Evolutionary conservation across 1,140 invertebrate species (phyloP), one percentile per base, ranked within the genome.

Genomic region (Tetramorium alpestre): DNA sequence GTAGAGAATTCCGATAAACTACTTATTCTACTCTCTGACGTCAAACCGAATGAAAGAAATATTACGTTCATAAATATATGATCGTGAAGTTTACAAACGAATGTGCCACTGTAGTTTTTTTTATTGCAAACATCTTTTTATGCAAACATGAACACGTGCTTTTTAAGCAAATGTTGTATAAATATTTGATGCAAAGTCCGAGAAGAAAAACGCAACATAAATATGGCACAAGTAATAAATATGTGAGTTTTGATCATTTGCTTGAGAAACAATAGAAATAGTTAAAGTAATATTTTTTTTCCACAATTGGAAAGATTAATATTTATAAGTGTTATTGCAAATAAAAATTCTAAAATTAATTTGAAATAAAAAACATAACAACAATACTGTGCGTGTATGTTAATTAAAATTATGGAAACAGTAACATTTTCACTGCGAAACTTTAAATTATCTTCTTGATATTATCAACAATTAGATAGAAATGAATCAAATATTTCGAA

Each of bases 101-200:
- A 51, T 18, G 76, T 28, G 41, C 60, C 76, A 38, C 5, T 56
- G 51, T 18, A 38, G 1, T 58, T 81, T 41, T 33, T 80, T 67
- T 82, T 82, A 82, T 81, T 56, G 49, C 38, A 16, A 62, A 33
- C 7, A 10, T 64, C 28, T 64, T 64, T 64, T 64, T 44, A 56
- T 72, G 65, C 49, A 82, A 70, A 49, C 60, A 44, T 65, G 60
- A 65, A 81, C 49, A 38, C 10, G 41, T 18, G 22, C 33, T 25
- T 47, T 81, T 81, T 54, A 28, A 33, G 47, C 33, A 44, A 54
- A 70, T 56, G 62, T 70, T 56, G 49, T 51, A 47, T 41, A 70
- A 82, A 72, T 82, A 82, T 82, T 72, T 82, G 51, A 72, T 8
- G 65, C 65, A 65, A 82, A 82, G 58, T 82, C 78, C 18, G 65